Evolutionary conservation across 2,888 invertebrate genomes (phyloP).

Genomic region (Tipula unca): DNA sequence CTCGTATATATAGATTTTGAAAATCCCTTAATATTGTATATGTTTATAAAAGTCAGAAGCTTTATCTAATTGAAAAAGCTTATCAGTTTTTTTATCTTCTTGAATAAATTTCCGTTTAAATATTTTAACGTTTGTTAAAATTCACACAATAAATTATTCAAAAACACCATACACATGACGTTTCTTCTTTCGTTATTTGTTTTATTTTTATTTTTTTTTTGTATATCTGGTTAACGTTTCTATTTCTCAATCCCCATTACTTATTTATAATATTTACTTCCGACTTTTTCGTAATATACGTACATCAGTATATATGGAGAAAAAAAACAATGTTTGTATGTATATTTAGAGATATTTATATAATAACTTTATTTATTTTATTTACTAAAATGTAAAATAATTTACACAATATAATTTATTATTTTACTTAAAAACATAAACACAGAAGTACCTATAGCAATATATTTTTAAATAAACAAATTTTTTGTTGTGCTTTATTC

Average conservation of each 20-base stretch:
- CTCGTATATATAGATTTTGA: not conserved
- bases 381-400: not conserved
- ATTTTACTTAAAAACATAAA: not conserved
- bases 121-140: not conserved
- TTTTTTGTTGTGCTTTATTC: not conserved
- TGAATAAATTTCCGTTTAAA: not conserved
- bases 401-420: not conserved
- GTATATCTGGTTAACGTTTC: not conserved
- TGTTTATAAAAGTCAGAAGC: not conserved
- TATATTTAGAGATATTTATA: not conserved
- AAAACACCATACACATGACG: not conserved
- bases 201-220: not conserved
- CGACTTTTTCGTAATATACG: not conserved
- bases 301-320: not conserved
- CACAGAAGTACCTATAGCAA: not conserved
- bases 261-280: not conserved
- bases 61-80: not conserved
- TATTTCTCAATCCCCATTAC: not conserved
- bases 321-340: not conserved
- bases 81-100: not conserved
- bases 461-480: too few relatives aligned
- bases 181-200: not conserved
- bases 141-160: conserved; percentile 9
- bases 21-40: not conserved
- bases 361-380: not conserved